Base-by-base conservation (phyloP, 2,888 invertebrate species). In the Mesopsocus fuscifrons region DNA sequence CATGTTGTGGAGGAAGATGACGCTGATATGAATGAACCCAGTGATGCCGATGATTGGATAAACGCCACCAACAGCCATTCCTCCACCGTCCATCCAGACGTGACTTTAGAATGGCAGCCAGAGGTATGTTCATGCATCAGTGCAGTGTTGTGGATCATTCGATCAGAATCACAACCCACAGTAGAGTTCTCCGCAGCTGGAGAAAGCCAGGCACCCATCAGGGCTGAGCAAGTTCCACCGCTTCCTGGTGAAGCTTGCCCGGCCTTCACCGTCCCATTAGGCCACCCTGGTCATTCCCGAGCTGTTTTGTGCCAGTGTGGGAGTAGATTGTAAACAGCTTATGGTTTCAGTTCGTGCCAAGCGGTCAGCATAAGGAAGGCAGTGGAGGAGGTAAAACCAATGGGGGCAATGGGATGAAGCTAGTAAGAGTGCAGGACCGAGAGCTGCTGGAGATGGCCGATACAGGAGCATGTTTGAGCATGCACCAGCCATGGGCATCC, bases 401-500 rank as follows among this genome's bases (percentile, higher is more conserved):
- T n/a, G n/a, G n/a, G n/a, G n/a, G n/a, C n/a, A n/a, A n/a, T n/a
- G n/a, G n/a, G n/a, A 6, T 33, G 9, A 33, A 33, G 17, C 15
- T 15, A 6, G 3, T 4, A 16, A 66, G 74, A 2, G 69, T 81
- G 11, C 88, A 89, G 57, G 88, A 89, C 56, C 67, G 71, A 34
- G 75, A 78, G 57, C 62, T 82, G 42, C 71, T 79, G 53, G 80
- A 83, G 65, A 83, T 89, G 75, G 70, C 73, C 34, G 91, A 91
- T 60, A 68, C 77, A 51, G 91, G 92, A 2, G 67, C 76, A 52
- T 95, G 94, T 58, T 63, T 97, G 11, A 89, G 88, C 52, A 78
- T 97, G 80, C 91, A 91, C 62, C 95, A 97, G 57, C 95, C 95
- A 0, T 94, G 85, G 76, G 95, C 95, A 0, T 87, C 89, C 1